phyloP scores from a whole-genome alignment of 1,140 invertebrate species.

The Cardiocondyla obscurior region DNA sequence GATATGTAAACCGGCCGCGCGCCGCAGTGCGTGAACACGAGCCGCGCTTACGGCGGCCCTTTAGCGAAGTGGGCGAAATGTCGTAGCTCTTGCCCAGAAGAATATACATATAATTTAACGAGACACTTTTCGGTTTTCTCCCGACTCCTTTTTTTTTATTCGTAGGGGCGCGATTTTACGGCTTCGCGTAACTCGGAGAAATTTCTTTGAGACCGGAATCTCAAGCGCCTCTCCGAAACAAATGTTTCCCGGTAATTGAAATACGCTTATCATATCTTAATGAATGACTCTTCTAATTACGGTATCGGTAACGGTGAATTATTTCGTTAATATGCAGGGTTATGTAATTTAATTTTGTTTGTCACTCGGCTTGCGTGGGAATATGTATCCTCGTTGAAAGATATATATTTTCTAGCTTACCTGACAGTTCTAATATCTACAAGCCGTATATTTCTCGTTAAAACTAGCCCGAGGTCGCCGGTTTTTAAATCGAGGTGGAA shows the following conservation, averaged over 20 bases:
- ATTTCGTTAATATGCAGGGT: conserved; percentile 3
- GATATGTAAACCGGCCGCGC: conserved; percentile 58
- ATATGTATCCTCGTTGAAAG: background rate
- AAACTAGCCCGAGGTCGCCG: background rate
- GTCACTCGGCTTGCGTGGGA: too few relatives aligned
- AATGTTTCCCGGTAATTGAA: background rate
- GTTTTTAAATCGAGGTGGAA: background rate
- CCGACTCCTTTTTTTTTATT: background rate
- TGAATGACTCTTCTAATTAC: background rate
- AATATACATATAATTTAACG: conserved; percentile 4
- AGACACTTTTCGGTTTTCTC: background rate
- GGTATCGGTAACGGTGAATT: background rate
- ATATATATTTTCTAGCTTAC: background rate
- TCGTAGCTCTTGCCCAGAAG: background rate
- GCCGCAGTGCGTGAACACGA: background rate
- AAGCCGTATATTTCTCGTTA: background rate
- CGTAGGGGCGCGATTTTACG: too few relatives aligned
- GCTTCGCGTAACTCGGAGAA: background rate
- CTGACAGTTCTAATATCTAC: background rate
- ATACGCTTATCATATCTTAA: background rate
- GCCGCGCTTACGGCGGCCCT: conserved; percentile 36
- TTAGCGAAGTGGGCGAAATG: background rate
- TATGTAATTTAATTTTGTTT: too few relatives aligned
- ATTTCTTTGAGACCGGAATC: background rate
- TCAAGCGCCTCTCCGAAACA: background rate